A percentile compares a stretch with the other conserved stretches of the same genome.
phyloP scores from a whole-genome alignment of 2,113 vertebrate species.

The Vidua macroura region DNA sequence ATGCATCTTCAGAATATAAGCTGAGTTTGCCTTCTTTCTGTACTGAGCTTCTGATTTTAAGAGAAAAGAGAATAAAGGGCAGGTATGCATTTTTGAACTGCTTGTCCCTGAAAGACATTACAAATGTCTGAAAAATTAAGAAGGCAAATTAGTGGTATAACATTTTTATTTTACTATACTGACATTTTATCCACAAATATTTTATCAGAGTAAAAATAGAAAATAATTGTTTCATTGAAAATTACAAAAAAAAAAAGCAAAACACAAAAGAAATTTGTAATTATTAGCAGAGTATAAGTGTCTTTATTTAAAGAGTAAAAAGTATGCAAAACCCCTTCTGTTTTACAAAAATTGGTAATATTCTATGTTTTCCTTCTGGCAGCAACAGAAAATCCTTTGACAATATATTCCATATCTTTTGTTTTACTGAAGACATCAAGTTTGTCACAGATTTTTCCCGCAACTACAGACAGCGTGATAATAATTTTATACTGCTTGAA shows the following conservation, averaged over 20 bases:
- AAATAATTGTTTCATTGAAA: conserved; percentile 80
- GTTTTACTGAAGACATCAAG: conserved; percentile 67
- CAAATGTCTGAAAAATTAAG: not conserved
- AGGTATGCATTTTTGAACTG: not conserved
- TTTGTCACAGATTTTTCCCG: conserved; percentile 67
- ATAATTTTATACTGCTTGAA: conserved; percentile 41
- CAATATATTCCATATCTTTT: conserved; percentile 65
- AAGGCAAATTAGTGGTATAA: conserved; percentile 55
- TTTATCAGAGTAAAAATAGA: conserved; percentile 80
- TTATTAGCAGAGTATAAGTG: conserved; percentile 75
- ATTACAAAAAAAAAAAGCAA: conserved; percentile 71
- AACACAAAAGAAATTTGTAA: conserved; percentile 73
- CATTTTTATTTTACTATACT: conserved; percentile 79
- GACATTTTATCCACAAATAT: conserved; percentile 83
- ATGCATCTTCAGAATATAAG: not conserved
- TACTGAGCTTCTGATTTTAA: not conserved
- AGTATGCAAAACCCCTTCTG: conserved; percentile 76
- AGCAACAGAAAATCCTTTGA: conserved; percentile 64
- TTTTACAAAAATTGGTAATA: conserved; percentile 76
- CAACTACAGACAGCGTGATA: conserved; percentile 36
- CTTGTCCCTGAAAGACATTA: not conserved
- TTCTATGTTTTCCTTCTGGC: conserved; percentile 60
- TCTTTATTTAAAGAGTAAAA: conserved; percentile 81
- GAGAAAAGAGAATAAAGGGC: not conserved
- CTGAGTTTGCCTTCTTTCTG: not conserved